These are phyloP conservation scores for Smithornis capensis DNA, from an alignment of 2,113 vertebrate genomes.

Conservation along the genomic window DNA sequence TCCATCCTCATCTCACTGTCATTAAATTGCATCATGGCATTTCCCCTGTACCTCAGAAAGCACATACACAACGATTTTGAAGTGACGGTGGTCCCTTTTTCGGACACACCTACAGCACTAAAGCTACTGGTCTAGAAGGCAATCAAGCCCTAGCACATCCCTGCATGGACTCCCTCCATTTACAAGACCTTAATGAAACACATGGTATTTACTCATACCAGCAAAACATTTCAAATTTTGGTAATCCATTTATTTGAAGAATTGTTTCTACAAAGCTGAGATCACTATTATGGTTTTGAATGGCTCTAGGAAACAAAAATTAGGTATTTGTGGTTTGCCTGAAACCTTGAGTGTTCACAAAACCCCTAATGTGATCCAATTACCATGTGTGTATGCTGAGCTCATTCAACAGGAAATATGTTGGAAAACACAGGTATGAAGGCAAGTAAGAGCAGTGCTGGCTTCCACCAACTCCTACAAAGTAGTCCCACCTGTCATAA, in stretches of 20 bases:
- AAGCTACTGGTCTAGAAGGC: not conserved
- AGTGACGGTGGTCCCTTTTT: not conserved
- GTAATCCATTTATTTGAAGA: not conserved
- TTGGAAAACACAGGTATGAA: not conserved
- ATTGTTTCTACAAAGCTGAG: not conserved
- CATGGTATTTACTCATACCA: not conserved
- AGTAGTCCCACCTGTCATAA: not conserved
- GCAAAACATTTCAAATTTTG: not conserved
- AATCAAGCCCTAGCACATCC: not conserved
- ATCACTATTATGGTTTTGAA: not conserved
- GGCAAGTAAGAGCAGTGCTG: not conserved
- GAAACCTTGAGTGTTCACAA: not conserved
- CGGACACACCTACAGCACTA: not conserved
- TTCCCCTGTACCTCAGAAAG: not conserved
- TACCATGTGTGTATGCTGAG: accelerated
- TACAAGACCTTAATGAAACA: not conserved
- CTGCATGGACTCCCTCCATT: not conserved
- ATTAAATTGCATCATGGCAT: not conserved
- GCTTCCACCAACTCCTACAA: not conserved
- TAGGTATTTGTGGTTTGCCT: not conserved
- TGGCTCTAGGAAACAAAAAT: not conserved
- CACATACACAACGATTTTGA: not conserved
- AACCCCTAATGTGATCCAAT: not conserved
- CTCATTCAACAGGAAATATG: not conserved
- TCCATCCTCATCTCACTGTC: not conserved